A percentile compares a stretch with the other conserved stretches of the same genome.
Conservation (phyloP, 2,888 invertebrate genomes). For the Pomacea canaliculata region DNA sequence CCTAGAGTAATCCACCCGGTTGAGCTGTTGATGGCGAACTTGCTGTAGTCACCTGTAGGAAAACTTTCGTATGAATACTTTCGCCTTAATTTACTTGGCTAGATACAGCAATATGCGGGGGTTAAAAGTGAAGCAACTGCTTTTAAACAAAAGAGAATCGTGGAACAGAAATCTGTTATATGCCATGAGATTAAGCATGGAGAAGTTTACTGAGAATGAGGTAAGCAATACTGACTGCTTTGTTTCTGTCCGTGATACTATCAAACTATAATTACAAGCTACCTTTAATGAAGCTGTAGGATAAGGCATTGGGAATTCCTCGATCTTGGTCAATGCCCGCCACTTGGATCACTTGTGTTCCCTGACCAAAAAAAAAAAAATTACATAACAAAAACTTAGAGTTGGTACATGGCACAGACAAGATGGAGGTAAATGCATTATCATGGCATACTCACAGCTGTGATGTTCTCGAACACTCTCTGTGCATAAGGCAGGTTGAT, state of each 20-base stretch:
- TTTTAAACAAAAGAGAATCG: too few species aligned
- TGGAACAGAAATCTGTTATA: too few species aligned
- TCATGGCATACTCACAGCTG: constrained; percentile 71
- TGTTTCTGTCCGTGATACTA: background rate
- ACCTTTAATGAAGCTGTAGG: constrained; percentile 55
- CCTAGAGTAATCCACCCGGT: constrained; percentile 54
- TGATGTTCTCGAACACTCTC: constrained; percentile 82
- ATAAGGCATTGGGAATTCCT: constrained; percentile 72
- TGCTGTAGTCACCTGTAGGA: constrained; percentile 45
- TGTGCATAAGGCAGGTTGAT: constrained; percentile 88
- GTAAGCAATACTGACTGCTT: too few species aligned
- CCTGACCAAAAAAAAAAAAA: constrained; percentile 60
- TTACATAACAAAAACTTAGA: background rate
- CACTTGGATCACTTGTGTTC: constrained; percentile 79
- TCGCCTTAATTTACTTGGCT: too few species aligned
- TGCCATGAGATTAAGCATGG: too few species aligned
- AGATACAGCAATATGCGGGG: too few species aligned
- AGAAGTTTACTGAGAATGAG: too few species aligned
- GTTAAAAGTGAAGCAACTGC: too few species aligned
- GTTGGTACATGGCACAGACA: too few species aligned
- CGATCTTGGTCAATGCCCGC: constrained; percentile 85
- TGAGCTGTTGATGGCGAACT: constrained; percentile 46
- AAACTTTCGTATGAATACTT: background rate
- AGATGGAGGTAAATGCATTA: too few species aligned
- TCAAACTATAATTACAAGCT: too few species aligned